Percentiles rank a stretch among this genome's conserved stretches.
Evolutionary conservation across 2,888 invertebrate species (phyloP).

Genomic region (Melipona beecheii): DNA sequence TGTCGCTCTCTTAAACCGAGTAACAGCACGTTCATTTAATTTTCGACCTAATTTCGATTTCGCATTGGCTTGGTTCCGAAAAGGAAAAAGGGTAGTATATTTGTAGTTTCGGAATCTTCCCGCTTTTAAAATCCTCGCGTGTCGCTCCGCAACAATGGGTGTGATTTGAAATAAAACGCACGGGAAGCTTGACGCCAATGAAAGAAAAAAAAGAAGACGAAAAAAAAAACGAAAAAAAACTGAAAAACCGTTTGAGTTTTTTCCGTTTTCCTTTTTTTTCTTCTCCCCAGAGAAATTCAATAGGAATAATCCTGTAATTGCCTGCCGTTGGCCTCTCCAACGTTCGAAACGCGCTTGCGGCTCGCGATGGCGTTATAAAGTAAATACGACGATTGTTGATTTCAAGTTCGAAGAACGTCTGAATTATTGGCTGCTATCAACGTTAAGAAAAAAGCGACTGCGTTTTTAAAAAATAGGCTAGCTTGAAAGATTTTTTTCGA

Average conservation of each 20-base stretch:
- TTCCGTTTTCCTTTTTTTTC: neutral
- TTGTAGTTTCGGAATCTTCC: neutral
- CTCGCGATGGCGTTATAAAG: constrained; percentile 26
- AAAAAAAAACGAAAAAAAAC: neutral
- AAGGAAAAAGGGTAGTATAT: neutral
- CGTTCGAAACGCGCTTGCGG: constrained; percentile 52
- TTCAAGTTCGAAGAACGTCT: too few relatives aligned
- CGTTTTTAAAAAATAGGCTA: too few relatives aligned
- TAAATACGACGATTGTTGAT: neutral
- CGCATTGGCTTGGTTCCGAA: neutral
- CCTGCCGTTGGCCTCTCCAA: constrained; percentile 54
- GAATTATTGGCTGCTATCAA: too few relatives aligned
- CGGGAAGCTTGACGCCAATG: neutral
- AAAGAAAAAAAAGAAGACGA: neutral
- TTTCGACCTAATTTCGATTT: constrained; percentile 21
- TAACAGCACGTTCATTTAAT: constrained; percentile 6
- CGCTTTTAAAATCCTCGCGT: constrained; percentile 1
- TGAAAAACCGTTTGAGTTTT: constrained; percentile 9
- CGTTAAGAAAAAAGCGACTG: too few relatives aligned
- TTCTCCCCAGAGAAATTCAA: constrained; percentile 56
- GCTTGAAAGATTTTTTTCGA: too few relatives aligned
- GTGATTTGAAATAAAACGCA: constrained; percentile 35
- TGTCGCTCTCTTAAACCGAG: too few relatives aligned
- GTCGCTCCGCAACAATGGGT: neutral
- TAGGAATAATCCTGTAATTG: constrained; percentile 71